phyloP scores from a whole-genome alignment of 2,797 vertebrate species.

The Apodemus agrarius region DNA sequence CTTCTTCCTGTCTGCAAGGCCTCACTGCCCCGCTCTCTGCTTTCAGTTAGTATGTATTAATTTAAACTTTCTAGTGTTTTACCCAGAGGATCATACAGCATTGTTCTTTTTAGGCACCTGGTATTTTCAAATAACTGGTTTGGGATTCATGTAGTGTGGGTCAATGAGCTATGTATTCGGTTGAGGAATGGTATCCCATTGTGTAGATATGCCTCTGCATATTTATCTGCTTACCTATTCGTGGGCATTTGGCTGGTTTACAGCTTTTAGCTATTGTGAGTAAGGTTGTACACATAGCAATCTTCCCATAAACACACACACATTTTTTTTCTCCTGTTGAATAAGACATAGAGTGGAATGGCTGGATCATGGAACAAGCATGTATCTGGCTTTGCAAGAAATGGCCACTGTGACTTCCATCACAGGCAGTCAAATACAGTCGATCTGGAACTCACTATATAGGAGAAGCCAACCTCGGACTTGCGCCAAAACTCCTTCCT shows the following conservation, averaged over 20 bases:
- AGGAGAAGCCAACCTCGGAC: not conserved
- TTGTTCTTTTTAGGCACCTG: not conserved
- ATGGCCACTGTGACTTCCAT: not conserved
- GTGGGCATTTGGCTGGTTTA: not conserved
- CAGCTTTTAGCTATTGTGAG: not conserved
- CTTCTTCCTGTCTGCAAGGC: not conserved
- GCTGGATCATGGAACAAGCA: not conserved
- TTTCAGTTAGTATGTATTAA: not conserved
- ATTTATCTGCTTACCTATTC: not conserved
- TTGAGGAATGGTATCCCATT: not conserved
- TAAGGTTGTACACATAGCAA: not conserved
- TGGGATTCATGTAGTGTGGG: not conserved
- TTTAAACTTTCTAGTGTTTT: not conserved
- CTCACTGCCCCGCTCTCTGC: not conserved
- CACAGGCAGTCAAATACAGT: not conserved
- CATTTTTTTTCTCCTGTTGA: not conserved
- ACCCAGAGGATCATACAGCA: not conserved
- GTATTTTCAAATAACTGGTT: not conserved
- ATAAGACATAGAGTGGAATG: not conserved
- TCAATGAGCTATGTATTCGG: not conserved
- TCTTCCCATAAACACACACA: not conserved
- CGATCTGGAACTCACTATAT: not conserved
- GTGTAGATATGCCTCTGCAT: not conserved
- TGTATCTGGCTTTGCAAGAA: not conserved
- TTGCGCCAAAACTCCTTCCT: not conserved